phyloP scores from a whole-genome alignment of 2,797 vertebrate genomes.

The Gambusia yucatana region DNA sequence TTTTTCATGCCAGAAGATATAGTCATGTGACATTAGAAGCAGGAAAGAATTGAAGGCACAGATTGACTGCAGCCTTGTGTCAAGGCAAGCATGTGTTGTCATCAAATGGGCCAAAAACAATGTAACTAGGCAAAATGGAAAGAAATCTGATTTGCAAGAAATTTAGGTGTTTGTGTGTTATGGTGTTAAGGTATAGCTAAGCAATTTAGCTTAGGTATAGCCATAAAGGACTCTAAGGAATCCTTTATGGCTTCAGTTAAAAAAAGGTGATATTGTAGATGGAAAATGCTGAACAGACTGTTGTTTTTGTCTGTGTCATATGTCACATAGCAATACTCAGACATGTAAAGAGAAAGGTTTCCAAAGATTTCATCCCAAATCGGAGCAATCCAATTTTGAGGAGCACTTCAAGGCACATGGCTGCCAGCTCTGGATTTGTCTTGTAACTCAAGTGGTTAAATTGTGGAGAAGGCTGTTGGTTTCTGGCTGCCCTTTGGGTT shows the following conservation, averaged over 20 bases:
- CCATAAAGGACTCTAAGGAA: background rate
- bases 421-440: conserved; percentile 14
- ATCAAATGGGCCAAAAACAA: conserved; percentile 40
- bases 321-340: conserved; percentile 4
- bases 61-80: conserved; percentile 36
- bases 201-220: background rate
- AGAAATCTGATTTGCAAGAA: background rate
- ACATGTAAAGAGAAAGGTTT: conserved; percentile 13
- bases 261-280: background rate
- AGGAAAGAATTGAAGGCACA: conserved; percentile 19
- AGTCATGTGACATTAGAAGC: conserved; percentile 8
- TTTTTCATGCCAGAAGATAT: conserved; percentile 17
- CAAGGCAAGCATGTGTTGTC: conserved; percentile 42
- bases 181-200: background rate
- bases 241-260: background rate
- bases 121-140: background rate
- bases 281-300: background rate
- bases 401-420: conserved; percentile 12
- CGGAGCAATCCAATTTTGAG: conserved; percentile 16
- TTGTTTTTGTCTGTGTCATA: conserved; percentile 1
- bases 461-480: conserved; percentile 1
- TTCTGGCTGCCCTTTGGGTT: background rate
- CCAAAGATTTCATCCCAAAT: conserved; percentile 7
- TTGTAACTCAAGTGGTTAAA: background rate
- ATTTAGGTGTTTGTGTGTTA: conserved; percentile 14